Base-by-base conservation (phyloP, 2,113 vertebrate species). In the Cephalopholis sonnerati region DNA sequence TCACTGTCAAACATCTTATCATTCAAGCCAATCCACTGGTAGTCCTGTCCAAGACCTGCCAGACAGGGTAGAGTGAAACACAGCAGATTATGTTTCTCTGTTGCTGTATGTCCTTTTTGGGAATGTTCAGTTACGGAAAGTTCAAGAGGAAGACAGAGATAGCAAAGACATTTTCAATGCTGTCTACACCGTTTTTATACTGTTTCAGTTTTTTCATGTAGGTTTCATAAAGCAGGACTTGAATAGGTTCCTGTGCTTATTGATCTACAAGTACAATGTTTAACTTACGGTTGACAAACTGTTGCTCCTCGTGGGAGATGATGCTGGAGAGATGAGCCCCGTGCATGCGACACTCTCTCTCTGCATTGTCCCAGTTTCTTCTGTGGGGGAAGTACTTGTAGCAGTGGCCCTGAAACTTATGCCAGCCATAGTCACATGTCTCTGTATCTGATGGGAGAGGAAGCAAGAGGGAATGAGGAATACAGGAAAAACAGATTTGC, bases 1-100 rank as follows among this genome's bases (percentile, higher is more conserved):
- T 99, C 98, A 24, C 94, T 96, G 90, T 99, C 97, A 94, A 97
- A 99, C 98, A 99, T 98, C 94, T 99, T 99, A 96, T 99, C 98
- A 69, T 98, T 99, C 78, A 99, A 95, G 55, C 98, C 98, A 59
- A 99, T 98, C 98, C 98, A 99, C 92, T 99, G 98, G 88, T 99
- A 99, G 88, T 99, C 98, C 81, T 98, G 97, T 62, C 98, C 98
- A 91, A 99, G 95, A 86, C 97, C 98, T 99, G 91, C 25, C 46
- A 86, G 22, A 57, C 39, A 77, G 22, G 54, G 62, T 53, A 86
- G 62, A 88, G 85, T 59, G 51, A 93, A 92, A 74, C 53, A 95
- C 44, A 86, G 24, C 51, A 84, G 66, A 73, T 87, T 73, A 74
- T 58, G 81, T 57, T 71, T 76, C 36, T 57, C 25, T 50, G 58